Conservation (phyloP, 2,888 invertebrate genomes). For the Nomada fucata region DNA sequence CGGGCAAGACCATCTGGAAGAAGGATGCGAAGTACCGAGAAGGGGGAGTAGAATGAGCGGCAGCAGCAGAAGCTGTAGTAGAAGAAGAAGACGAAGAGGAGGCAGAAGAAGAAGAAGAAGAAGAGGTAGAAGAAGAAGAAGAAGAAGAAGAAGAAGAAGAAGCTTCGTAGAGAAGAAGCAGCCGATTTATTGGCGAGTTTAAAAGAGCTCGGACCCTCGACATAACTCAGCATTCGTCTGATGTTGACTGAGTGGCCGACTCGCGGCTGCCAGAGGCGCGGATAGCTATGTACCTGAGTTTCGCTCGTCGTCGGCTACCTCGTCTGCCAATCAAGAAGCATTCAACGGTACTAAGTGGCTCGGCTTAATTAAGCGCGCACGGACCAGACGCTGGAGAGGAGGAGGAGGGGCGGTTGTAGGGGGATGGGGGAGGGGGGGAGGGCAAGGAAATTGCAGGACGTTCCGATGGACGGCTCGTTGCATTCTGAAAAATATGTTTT, state of each 20-base stretch:
- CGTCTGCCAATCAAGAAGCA: conserved; percentile 79
- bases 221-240: conserved; percentile 79
- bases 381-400: conserved; percentile 44
- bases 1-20: conserved; percentile 35
- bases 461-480: conserved; percentile 49
- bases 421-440: conserved; percentile 8
- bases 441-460: conserved; percentile 50
- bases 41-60: conserved; percentile 56
- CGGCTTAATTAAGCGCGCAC: conserved; percentile 78
- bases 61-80: conserved; percentile 15
- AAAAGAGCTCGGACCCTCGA: conserved; percentile 79
- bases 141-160: conserved; percentile 56
- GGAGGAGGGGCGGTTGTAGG: too few species aligned
- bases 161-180: conserved; percentile 63
- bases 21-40: conserved; percentile 27
- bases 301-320: conserved; percentile 69
- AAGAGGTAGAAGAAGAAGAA: conserved; percentile 12
- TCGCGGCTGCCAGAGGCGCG: conserved; percentile 70
- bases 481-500: conserved; percentile 60
- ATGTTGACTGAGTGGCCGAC: conserved; percentile 79
- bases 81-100: conserved; percentile 20
- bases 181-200: conserved; percentile 81
- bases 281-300: conserved; percentile 68
- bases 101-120: conserved; percentile 26
- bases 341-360: conserved; percentile 78